phyloP scores from a whole-genome alignment of 2,888 invertebrate species.

The Chouioia cunea region DNA sequence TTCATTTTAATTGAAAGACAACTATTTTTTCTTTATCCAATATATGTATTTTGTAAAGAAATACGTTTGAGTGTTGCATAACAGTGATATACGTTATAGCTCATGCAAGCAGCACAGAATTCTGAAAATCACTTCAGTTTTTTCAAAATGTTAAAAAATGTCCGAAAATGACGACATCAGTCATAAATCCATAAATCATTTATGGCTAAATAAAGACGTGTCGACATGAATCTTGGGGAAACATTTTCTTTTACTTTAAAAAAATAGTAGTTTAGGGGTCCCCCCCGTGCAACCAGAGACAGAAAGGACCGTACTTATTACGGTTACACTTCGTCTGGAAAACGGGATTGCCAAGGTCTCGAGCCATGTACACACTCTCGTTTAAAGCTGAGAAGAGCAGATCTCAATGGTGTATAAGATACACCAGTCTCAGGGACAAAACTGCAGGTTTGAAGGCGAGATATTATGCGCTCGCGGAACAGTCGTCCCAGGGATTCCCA shows the following conservation, averaged over 20 bases:
- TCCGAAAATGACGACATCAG: no score
- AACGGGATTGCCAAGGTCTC: constrained; percentile 39
- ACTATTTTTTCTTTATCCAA: no score
- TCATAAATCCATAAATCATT: no score
- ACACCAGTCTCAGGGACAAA: constrained; percentile 64
- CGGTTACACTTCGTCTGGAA: constrained; percentile 40
- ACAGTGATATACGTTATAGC: no score
- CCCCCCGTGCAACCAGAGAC: constrained; percentile 18
- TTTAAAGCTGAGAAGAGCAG: neutral
- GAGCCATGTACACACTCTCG: constrained; percentile 31
- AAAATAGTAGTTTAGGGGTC: constrained; percentile 7
- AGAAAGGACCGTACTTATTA: constrained; percentile 46
- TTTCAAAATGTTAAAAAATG: no score
- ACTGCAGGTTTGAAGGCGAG: constrained; percentile 56
- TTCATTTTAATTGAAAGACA: no score
- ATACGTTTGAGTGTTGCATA: no score
- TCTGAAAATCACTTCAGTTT: no score
- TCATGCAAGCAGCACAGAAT: no score
- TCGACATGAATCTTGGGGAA: no score
- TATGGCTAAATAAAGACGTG: no score
- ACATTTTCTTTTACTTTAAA: constrained; percentile 14
- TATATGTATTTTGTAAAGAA: no score
- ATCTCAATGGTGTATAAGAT: constrained; percentile 56
- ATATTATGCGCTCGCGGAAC: constrained; percentile 59
- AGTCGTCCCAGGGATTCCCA: constrained; percentile 53